Evolutionary conservation across 1,140 invertebrate genomes (phyloP).

Genomic region (Drosophila willistoni): DNA sequence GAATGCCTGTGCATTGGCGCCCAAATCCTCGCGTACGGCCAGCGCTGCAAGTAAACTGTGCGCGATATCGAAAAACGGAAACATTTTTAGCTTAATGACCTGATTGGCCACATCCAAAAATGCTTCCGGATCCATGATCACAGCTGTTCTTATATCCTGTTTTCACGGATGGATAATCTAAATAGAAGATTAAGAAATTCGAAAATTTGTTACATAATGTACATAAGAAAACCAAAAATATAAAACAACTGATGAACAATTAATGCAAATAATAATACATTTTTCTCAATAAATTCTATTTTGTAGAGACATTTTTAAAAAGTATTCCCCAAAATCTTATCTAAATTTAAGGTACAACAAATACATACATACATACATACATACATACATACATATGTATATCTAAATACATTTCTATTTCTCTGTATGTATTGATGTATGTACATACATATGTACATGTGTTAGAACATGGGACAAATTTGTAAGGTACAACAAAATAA

Average conservation of each 20-base stretch:
- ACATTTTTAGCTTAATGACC: constrained; percentile 99
- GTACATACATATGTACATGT: not conserved
- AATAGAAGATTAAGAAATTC: not conserved
- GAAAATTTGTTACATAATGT: constrained; percentile 14
- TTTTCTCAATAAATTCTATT: too few relatives aligned
- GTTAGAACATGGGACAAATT: constrained; percentile 1
- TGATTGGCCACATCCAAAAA: constrained; percentile 99
- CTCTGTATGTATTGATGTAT: not conserved
- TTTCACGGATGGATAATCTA: constrained; percentile 64
- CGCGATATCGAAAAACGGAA: constrained; percentile 99
- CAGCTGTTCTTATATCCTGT: constrained; percentile 65
- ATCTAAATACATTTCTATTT: not conserved
- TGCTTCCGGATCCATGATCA: constrained; percentile 96
- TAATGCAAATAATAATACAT: too few relatives aligned
- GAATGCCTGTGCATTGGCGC: constrained; percentile 94
- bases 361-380: not conserved
- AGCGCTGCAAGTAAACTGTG: constrained; percentile 95
- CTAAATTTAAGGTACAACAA: not conserved
- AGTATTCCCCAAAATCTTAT: too few relatives aligned
- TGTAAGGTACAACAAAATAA: constrained; percentile 3
- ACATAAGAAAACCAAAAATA: too few relatives aligned
- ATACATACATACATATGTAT: not conserved
- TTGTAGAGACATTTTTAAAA: too few relatives aligned
- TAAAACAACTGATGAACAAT: not conserved
- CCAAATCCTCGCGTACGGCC: constrained; percentile 97